Base-by-base conservation (phyloP, 2,113 vertebrate genomes). In the Mobula hypostoma region DNA sequence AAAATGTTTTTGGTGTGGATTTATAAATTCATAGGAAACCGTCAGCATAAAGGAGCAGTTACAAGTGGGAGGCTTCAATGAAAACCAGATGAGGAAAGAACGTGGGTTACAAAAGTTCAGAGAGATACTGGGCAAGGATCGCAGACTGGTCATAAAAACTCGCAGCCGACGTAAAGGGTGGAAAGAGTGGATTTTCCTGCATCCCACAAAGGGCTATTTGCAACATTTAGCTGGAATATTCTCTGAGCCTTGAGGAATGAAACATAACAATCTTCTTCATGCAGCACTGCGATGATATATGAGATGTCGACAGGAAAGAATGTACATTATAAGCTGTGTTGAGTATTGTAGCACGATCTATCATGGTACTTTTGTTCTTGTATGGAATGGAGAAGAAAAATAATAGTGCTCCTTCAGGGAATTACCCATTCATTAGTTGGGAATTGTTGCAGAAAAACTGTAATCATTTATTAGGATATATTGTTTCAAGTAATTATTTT, bases 71-170 rank as follows among this genome's bases (percentile, higher is more conserved):
- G 68, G 70, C 6, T 93, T 74, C 68, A 96, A 95, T 95, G 66
- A 95, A 96, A 96, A 93, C 94, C 91, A 95, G 94, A 70, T 74
- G 94, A 95, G 94, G 95, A 94, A 94, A 95, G 94, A 94, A 93
- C 95, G 95, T 94, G 94, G 94, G 94, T 94, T 95, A 61, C 95
- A 94, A 94, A 95, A 95, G 94, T 92, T 94, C 94, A 94, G 95
- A 85, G 94, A 94, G 94, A 79, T 94, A 94, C 79, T 61, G 94
- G 90, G 79, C 94, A 94, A 95, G 95, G 96, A 94, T 95, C 95
- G 95, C 94, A 94, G 85, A 61, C 94, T 94, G 74, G 74, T 66
- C 78, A 14, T 94, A 94, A 95, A 95, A 94, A 95, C 94, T 94
- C 93, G 94, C 94, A 94, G 95, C 95, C 93, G 88, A 94, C 95